A percentile compares a stretch with the other conserved stretches of the same genome.
Conservation (phyloP, 2,888 invertebrate genomes). For the Apamea anceps region DNA sequence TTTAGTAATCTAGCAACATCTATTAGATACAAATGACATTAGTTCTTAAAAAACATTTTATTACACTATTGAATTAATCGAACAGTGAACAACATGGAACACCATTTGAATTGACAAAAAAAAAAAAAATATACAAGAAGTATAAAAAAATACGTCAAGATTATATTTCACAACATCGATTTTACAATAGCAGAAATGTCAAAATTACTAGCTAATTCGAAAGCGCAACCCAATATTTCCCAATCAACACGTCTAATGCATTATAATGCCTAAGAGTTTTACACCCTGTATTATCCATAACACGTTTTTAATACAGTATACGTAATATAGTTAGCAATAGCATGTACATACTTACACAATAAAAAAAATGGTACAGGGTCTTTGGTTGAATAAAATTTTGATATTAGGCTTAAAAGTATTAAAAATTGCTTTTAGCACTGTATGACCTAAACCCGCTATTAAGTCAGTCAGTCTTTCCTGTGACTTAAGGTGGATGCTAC, state of each 20-base stretch:
- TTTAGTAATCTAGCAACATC: constrained; percentile 53
- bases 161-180: constrained; percentile 71
- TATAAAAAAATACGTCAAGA: constrained; percentile 31
- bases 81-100: constrained; percentile 42
- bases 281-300: constrained; percentile 89
- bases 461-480: background rate
- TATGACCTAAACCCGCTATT: background rate
- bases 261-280: constrained; percentile 85
- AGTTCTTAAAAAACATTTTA: constrained; percentile 20
- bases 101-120: constrained; percentile 26
- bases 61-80: constrained; percentile 20
- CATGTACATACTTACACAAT: constrained; percentile 60
- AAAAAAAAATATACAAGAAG: constrained; percentile 2
- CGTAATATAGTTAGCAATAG: constrained; percentile 60
- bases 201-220: constrained; percentile 67
- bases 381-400: constrained; percentile 4
- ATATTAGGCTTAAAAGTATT: background rate
- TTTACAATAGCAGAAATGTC: constrained; percentile 68
- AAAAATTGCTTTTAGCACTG: background rate
- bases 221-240: constrained; percentile 68
- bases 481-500: too few species aligned
- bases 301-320: constrained; percentile 81
- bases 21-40: constrained; percentile 46
- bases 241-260: constrained; percentile 73
- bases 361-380: constrained; percentile 37